Percentiles rank a stretch among this genome's conserved stretches.
Evolutionary conservation across 2,888 invertebrate species (phyloP).

Genomic region (Aplocera efformata): DNA sequence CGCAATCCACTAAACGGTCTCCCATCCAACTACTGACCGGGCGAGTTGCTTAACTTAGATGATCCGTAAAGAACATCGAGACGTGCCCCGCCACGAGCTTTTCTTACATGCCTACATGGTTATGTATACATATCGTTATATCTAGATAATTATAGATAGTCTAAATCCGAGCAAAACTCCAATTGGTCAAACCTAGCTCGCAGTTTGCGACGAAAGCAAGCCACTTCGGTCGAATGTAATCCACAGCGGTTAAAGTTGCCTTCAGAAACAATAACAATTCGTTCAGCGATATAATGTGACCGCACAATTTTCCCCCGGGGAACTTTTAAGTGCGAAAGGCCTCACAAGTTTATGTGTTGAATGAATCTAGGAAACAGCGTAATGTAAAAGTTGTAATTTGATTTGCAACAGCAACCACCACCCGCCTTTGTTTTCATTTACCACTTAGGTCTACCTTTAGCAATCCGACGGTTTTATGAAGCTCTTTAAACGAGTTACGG

Average conservation of each 20-base stretch:
- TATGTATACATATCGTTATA: neutral
- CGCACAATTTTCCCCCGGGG: slow-evolving; percentile 51
- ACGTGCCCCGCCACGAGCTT: too few species aligned
- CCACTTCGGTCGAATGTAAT: slow-evolving; percentile 53
- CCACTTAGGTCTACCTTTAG: slow-evolving; percentile 33
- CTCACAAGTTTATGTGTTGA: slow-evolving; percentile 66
- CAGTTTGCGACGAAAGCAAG: slow-evolving; percentile 41
- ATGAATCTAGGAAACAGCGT: slow-evolving; percentile 59
- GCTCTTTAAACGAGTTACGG: slow-evolving; percentile 46
- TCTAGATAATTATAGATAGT: neutral
- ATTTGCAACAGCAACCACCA: slow-evolving; percentile 60
- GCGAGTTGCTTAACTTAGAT: too few species aligned
- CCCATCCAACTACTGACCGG: too few species aligned
- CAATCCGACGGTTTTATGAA: slow-evolving; percentile 42
- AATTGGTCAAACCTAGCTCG: slow-evolving; percentile 21
- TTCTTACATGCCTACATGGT: too few species aligned
- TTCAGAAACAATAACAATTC: slow-evolving; percentile 68
- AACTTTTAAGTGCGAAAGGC: slow-evolving; percentile 70
- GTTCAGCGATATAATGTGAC: slow-evolving; percentile 61
- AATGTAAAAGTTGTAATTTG: slow-evolving; percentile 70
- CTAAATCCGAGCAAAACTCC: slow-evolving; percentile 4
- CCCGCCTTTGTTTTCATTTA: slow-evolving; percentile 54
- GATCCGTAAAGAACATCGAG: too few species aligned
- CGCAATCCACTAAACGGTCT: too few species aligned
- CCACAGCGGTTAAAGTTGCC: slow-evolving; percentile 54